A percentile compares a stretch with the other conserved stretches of the same genome.
Conservation (phyloP, 2,888 invertebrate genomes). For the Lithophane ornitopus region DNA sequence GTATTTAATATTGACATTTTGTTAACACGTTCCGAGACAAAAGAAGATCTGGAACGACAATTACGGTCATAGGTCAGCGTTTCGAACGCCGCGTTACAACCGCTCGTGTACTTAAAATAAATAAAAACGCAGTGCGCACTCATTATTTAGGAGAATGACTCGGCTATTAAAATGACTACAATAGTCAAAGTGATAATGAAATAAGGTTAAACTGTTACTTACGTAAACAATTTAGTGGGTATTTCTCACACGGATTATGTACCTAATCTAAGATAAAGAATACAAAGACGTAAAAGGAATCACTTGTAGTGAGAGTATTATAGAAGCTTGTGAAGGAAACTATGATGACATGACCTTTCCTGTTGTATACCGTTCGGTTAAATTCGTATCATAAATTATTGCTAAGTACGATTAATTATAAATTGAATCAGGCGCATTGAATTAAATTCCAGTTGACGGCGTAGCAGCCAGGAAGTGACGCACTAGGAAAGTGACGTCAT, state of each 20-base stretch:
- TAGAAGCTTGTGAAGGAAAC: background rate
- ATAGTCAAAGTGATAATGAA: slow-evolving; percentile 39
- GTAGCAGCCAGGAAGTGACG: no score
- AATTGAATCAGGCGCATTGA: background rate
- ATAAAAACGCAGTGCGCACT: slow-evolving; percentile 12
- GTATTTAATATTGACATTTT: background rate
- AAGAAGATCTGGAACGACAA: background rate
- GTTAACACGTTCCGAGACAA: background rate
- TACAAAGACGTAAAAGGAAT: background rate
- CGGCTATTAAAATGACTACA: slow-evolving; percentile 17
- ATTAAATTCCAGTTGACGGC: background rate
- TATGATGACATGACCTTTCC: slow-evolving; percentile 4
- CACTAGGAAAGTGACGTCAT: background rate
- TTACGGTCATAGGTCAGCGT: slow-evolving; percentile 4
- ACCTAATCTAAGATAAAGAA: slow-evolving; percentile 8
- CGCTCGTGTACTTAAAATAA: slow-evolving; percentile 19
- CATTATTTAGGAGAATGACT: slow-evolving; percentile 39
- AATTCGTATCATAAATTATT: background rate
- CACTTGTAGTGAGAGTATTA: background rate
- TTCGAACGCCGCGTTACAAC: slow-evolving; percentile 12
- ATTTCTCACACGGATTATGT: slow-evolving; percentile 28
- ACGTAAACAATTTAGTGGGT: slow-evolving; percentile 36
- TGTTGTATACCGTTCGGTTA: background rate
- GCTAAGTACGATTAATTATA: background rate
- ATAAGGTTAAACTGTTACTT: slow-evolving; percentile 49